Conservation (phyloP, 2,113 vertebrate species). For the Eleginops maclovinus region DNA sequence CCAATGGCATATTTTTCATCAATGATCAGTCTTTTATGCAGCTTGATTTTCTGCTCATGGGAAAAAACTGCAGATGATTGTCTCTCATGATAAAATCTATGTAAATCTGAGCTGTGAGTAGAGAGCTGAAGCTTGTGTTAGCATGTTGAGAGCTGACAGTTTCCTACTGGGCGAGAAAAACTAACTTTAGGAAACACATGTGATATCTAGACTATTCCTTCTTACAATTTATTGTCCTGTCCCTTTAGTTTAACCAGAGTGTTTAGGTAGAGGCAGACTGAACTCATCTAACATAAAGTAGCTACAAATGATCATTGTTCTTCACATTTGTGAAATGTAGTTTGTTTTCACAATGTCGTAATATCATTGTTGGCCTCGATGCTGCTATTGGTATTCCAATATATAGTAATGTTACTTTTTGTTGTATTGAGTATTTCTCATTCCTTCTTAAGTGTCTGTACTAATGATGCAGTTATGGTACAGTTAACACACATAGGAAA, state of each 20-base stretch:
- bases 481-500: slow-evolving; percentile 6
- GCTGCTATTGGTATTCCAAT: neutral
- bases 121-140: slow-evolving; percentile 67
- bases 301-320: neutral
- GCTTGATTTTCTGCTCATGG: slow-evolving; percentile 23
- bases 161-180: slow-evolving; percentile 59
- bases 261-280: slow-evolving; percentile 1
- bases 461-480: slow-evolving; percentile 8
- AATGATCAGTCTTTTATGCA: neutral
- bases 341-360: slow-evolving; percentile 3
- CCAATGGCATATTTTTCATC: neutral
- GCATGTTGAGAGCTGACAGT: slow-evolving; percentile 67
- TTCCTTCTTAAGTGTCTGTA: slow-evolving; percentile 4
- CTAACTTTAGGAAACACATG: slow-evolving; percentile 47
- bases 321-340: neutral
- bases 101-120: slow-evolving; percentile 53
- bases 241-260: slow-evolving; percentile 17
- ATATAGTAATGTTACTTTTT: neutral
- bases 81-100: slow-evolving; percentile 52
- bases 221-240: slow-evolving; percentile 35
- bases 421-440: neutral
- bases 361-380: neutral
- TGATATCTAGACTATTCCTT: slow-evolving; percentile 39
- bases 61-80: slow-evolving; percentile 37
- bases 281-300: neutral